Percentiles rank a stretch among this genome's conserved stretches.
Conservation (phyloP, 2,113 vertebrate species). For the Corythornis cristatus region DNA sequence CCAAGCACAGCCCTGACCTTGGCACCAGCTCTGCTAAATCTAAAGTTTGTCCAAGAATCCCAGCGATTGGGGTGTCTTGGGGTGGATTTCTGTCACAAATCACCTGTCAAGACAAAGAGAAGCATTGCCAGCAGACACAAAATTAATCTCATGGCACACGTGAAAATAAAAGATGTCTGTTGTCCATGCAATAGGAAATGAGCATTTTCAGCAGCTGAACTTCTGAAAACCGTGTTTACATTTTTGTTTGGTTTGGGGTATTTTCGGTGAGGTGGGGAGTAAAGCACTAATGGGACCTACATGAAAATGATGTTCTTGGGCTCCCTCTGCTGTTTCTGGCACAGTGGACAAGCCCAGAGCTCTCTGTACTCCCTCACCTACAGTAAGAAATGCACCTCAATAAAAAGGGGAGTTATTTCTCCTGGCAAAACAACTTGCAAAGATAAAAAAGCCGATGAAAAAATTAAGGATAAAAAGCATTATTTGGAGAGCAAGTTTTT, state of each 20-base stretch:
- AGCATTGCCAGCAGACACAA: background rate
- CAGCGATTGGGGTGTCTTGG: too few species aligned
- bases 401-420: background rate
- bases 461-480: background rate
- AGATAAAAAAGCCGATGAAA: background rate
- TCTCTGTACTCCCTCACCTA: background rate
- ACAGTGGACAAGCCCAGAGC: background rate
- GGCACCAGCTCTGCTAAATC: too few species aligned
- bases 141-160: background rate
- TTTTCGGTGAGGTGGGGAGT: background rate
- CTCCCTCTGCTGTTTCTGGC: constrained; percentile 35
- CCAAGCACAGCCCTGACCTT: too few species aligned
- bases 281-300: background rate
- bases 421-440: background rate
- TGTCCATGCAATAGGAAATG: background rate
- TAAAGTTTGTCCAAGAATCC: too few species aligned
- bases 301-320: background rate
- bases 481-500: background rate
- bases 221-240: background rate
- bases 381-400: background rate
- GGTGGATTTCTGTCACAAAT: too few species aligned
- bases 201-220: background rate
- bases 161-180: background rate
- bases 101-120: background rate
- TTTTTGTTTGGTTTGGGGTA: background rate